phyloP scores from a whole-genome alignment of 2,113 vertebrate genomes.

The Callospermophilus lateralis region DNA sequence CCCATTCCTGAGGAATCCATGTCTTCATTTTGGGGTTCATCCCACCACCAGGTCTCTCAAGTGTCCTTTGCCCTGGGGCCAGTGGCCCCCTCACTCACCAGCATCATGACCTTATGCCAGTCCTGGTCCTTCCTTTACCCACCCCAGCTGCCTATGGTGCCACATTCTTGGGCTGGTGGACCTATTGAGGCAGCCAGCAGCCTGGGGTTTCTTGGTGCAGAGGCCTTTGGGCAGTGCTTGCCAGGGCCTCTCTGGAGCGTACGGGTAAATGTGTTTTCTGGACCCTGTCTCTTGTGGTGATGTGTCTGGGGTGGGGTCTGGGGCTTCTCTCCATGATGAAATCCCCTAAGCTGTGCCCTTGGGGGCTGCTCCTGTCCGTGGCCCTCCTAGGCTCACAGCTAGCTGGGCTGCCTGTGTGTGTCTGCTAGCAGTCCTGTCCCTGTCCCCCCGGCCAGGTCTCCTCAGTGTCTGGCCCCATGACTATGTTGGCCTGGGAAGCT shows the following conservation, averaged over 20 bases:
- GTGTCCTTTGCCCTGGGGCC: slow-evolving; percentile 70
- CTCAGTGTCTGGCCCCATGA: neutral
- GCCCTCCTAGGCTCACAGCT: neutral
- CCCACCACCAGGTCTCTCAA: slow-evolving; percentile 25
- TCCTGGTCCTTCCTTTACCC: neutral
- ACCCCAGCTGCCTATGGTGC: slow-evolving; percentile 29
- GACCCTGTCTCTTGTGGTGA: neutral
- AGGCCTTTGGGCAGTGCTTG: neutral
- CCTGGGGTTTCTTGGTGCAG: neutral
- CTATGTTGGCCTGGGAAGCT: neutral
- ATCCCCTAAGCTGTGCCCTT: neutral
- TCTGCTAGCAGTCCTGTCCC: neutral
- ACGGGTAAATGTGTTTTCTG: slow-evolving; percentile 72
- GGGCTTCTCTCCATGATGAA: neutral
- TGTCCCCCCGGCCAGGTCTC: neutral
- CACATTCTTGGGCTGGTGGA: slow-evolving; percentile 25
- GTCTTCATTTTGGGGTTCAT: slow-evolving; percentile 19
- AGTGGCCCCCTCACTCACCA: slow-evolving; percentile 61
- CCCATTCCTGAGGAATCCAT: neutral
- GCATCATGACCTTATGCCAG: slow-evolving; percentile 51
- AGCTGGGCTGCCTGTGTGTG: neutral
- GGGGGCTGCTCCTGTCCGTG: neutral
- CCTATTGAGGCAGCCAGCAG: neutral
- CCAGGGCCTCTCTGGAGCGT: slow-evolving; percentile 25
- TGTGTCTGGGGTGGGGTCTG: neutral